Percentiles rank a stretch among this genome's conserved stretches.
These are phyloP conservation scores for Salmo trutta DNA, from an alignment of 2,797 vertebrate genomes.

Conservation along the genomic window DNA sequence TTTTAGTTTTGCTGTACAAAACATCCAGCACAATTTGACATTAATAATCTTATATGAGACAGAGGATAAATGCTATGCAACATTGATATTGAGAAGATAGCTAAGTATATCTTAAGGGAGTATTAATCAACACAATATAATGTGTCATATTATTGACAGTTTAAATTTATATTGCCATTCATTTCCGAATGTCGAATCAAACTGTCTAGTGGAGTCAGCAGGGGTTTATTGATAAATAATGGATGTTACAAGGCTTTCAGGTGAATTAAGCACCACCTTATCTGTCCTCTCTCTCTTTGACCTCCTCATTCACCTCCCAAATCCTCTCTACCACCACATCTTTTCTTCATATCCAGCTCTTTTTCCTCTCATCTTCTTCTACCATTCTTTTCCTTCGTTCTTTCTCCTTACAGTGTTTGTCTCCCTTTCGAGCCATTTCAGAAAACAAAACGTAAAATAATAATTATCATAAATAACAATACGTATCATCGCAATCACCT, in stretches of 20 bases:
- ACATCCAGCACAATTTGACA: slow-evolving; percentile 81
- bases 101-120: slow-evolving; percentile 71
- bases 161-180: slow-evolving; percentile 64
- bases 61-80: slow-evolving; percentile 75
- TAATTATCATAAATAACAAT: slow-evolving; percentile 60
- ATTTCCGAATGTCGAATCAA: slow-evolving; percentile 57
- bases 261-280: slow-evolving; percentile 56
- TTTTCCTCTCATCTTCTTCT: slow-evolving; percentile 16
- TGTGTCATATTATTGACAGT: slow-evolving; percentile 53
- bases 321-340: slow-evolving; percentile 16
- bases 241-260: slow-evolving; percentile 57
- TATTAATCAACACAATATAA: slow-evolving; percentile 50
- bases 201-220: slow-evolving; percentile 30
- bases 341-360: slow-evolving; percentile 29
- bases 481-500: slow-evolving; percentile 33
- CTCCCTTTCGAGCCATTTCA: slow-evolving; percentile 33
- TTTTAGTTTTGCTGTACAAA: slow-evolving; percentile 81
- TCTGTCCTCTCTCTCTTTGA: slow-evolving; percentile 16
- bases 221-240: slow-evolving; percentile 30
- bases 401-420: slow-evolving; percentile 28
- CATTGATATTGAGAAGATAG: slow-evolving; percentile 73
- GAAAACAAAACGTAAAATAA: slow-evolving; percentile 50
- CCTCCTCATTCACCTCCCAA: slow-evolving; percentile 60
- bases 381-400: slow-evolving; percentile 14
- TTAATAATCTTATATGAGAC: slow-evolving; percentile 67